Evolutionary conservation across 2,113 vertebrate genomes (phyloP), one percentile per base, ranked within the genome.

Genomic region (Solea solea): DNA sequence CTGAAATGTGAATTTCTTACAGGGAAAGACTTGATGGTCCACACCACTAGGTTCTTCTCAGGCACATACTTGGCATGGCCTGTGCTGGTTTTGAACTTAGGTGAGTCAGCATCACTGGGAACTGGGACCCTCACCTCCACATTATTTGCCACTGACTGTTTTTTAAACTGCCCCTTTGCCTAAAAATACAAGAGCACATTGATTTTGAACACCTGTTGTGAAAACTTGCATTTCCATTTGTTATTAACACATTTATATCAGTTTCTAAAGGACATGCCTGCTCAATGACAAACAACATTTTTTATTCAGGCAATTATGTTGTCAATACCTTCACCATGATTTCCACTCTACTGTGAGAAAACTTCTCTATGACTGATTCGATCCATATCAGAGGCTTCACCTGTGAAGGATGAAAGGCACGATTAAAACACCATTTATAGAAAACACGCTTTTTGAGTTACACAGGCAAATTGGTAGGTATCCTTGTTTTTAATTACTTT

Each of bases 111-210:
- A 0, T 99, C 97, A 7, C 97, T 98, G 49, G 97, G 97, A 6
- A 99, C 97, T 0, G 97, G 97, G 42, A 99, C 94, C 0, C 90
- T 81, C 21, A 99, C 96, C 88, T 98, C 96, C 87, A 99, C 97
- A 0, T 96, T 94, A 6, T 96, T 98, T 76, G 97, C 97, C 76
- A 98, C 96, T 0, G 97, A 99, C 69, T 98, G 97, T 86, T 97
- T 97, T 93, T 99, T 99, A 88, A 99, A 99, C 71, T 99, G 97
- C 0, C 96, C 96, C 85, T 98, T 98, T 49, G 97, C 97, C 97
- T 98, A 40, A 16, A 86, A 76, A 76, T 4, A 67, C 0, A 84
- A 67, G 9, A 69, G 4, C 74, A 41, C 9, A 63, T 48, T 11
- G 27, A 21, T 21, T 15, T 27, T 3, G 12, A 48, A 11, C 27